These are phyloP conservation scores for Thalassarche chlororhynchos DNA, from an alignment of 2,113 vertebrate genomes.

Conservation along the genomic window DNA sequence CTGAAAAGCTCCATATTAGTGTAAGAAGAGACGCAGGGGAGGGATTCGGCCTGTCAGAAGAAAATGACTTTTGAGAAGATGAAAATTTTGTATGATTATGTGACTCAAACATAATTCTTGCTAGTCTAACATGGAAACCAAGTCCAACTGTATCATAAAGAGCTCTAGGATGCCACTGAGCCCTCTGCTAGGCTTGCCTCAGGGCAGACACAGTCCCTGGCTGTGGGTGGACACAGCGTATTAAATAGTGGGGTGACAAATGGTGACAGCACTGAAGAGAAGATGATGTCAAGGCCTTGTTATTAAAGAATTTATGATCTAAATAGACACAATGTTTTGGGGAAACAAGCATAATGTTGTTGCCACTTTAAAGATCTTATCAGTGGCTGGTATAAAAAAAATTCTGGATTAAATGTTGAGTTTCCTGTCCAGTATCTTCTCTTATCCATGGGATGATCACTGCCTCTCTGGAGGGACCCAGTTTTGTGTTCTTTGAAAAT, in stretches of 20 bases:
- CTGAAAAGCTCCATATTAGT: conserved; percentile 14
- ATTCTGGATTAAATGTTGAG: not conserved
- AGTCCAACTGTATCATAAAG: not conserved
- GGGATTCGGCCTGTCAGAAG: conserved; percentile 3
- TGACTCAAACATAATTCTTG: not conserved
- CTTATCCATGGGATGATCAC: not conserved
- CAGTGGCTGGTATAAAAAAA: not conserved
- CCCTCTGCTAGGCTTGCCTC: not conserved
- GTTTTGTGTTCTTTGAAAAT: not conserved
- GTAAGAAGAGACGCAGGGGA: not conserved
- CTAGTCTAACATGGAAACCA: not conserved
- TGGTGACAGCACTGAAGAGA: not conserved
- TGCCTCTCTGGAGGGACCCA: not conserved
- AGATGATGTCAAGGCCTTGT: not conserved
- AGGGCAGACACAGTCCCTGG: not conserved
- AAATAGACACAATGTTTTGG: not conserved
- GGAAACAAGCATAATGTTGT: not conserved
- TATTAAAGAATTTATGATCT: not conserved
- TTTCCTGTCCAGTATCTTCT: not conserved
- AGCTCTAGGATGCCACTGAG: not conserved
- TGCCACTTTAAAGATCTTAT: not conserved
- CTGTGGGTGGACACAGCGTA: not conserved
- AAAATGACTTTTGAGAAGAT: not conserved
- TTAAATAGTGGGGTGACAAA: not conserved
- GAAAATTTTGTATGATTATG: not conserved